A percentile compares a stretch with the other conserved stretches of the same genome.
Evolutionary conservation across 2,888 invertebrate genomes (phyloP).

Genomic region (Stenurella melanura): DNA sequence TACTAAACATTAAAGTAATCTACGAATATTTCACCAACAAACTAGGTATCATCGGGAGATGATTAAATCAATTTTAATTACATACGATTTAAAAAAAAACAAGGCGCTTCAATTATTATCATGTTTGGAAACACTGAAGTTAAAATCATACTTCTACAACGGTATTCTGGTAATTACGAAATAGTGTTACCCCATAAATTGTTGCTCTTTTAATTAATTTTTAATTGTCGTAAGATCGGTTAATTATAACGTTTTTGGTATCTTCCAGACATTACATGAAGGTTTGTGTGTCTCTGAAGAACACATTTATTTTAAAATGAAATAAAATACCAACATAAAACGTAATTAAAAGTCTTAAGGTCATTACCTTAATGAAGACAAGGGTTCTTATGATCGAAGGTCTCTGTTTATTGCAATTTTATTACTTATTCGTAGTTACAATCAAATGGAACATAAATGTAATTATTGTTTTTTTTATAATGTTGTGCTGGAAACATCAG

Average conservation of each 20-base stretch:
- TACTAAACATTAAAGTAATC: too few relatives aligned
- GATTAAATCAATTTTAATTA: too few relatives aligned
- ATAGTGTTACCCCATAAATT: too few relatives aligned
- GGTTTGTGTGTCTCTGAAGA: conserved; percentile 13
- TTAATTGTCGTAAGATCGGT: not conserved
- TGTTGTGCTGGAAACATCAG: conserved; percentile 22
- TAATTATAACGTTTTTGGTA: conserved; percentile 7
- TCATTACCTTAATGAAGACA: conserved; percentile 56
- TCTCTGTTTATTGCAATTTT: conserved; percentile 58
- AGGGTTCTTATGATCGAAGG: conserved; percentile 54
- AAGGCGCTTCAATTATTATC: too few relatives aligned
- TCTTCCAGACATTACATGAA: conserved; percentile 4
- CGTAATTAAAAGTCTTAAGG: conserved; percentile 47
- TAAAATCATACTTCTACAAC: too few relatives aligned
- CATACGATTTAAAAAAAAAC: too few relatives aligned
- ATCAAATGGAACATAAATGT: conserved; percentile 56
- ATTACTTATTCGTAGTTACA: conserved; percentile 56
- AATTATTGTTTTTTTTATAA: conserved; percentile 45
- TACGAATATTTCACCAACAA: too few relatives aligned
- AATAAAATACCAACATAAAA: conserved; percentile 46
- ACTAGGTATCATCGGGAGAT: too few relatives aligned
- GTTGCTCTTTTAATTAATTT: not conserved
- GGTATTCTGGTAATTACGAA: too few relatives aligned
- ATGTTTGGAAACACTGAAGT: too few relatives aligned
- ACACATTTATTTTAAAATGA: conserved; percentile 35